Base-by-base conservation (phyloP, 2,797 vertebrate species). In the Alcedo atthis region DNA sequence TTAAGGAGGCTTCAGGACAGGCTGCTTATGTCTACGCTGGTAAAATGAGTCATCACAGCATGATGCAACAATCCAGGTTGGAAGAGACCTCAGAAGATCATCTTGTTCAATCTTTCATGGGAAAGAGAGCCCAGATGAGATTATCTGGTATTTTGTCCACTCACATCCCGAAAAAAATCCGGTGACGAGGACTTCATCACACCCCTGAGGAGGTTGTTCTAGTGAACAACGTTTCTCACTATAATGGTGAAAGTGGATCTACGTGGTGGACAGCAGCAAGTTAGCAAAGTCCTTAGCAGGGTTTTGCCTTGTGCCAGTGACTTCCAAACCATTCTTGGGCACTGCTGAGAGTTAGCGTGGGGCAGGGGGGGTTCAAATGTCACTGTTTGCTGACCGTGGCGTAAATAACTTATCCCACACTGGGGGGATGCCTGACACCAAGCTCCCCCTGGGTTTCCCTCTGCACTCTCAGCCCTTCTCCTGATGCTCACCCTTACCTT, bases 401-500 rank as follows among this genome's bases (percentile, higher is more conserved):
- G 0, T 6, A n/a, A 7, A 12, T 28, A 17, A 7, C 12, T 30
- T 5, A 11, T 12, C 7, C 68, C 25, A 20, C 0, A 0, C 6
- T 1, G 1, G 43, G 59, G 59, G 46, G 16, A 6, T 21, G 1
- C 35, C 51, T 20, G 51, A 5, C 8, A 46, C 24, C 33, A 15
- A 0, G 0, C 17, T 53, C 16, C 9, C 24, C 30, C 10, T 7
- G 24, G 10, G 1, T 5, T 20, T 15, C 15, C 64, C 24, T 49
- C 54, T 15, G 9, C 28, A 10, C 12, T 12, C 22, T 26, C n/a
- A n/a, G 10, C 32, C 43, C 30, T 49, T 7, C 1, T 4, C 15
- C 48, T 53, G 45, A 9, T 1, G 1, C 7, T 28, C 48, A 12
- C 2, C 48, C 90, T 64, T 92, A 98, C 99, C 98, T 98, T 8